phyloP scores from a whole-genome alignment of 2,888 invertebrate species.

The Coenonympha arcania region DNA sequence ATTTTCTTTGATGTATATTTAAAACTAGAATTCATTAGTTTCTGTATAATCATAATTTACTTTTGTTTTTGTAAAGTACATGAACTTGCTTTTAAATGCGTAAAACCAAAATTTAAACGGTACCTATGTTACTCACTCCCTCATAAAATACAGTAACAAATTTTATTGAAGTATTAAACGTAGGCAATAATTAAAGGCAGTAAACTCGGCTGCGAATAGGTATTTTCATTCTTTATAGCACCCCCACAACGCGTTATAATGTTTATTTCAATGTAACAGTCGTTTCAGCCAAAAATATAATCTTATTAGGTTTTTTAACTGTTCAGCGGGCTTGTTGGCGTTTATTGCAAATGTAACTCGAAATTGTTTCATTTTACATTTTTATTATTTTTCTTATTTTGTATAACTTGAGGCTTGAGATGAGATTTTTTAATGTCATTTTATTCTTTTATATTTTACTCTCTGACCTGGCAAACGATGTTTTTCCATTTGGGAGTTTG shows the following conservation, averaged over 20 bases:
- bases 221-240: conserved; percentile 52
- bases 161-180: conserved; percentile 43
- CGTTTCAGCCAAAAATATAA: conserved; percentile 17
- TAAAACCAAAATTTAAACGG: neutral
- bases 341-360: neutral
- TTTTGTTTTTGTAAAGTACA: too few species aligned
- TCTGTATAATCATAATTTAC: too few species aligned
- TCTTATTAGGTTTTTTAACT: conserved; percentile 14
- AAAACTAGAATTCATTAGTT: too few species aligned
- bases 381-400: neutral
- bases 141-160: conserved; percentile 30
- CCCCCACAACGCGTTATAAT: conserved; percentile 37
- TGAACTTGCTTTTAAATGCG: neutral
- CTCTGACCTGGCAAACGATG: too few species aligned
- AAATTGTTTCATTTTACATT: too few species aligned
- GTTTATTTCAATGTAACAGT: conserved; percentile 26
- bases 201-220: conserved; percentile 53
- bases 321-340: neutral
- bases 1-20: too few species aligned
- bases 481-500: too few species aligned
- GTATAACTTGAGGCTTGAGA: neutral
- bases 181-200: conserved; percentile 48
- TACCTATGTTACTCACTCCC: conserved; percentile 4
- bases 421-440: too few species aligned
- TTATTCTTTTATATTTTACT: too few species aligned